Evolutionary conservation across 2,797 vertebrate species (phyloP), one percentile per base, ranked within the genome.

Genomic region (Morelia viridis): DNA sequence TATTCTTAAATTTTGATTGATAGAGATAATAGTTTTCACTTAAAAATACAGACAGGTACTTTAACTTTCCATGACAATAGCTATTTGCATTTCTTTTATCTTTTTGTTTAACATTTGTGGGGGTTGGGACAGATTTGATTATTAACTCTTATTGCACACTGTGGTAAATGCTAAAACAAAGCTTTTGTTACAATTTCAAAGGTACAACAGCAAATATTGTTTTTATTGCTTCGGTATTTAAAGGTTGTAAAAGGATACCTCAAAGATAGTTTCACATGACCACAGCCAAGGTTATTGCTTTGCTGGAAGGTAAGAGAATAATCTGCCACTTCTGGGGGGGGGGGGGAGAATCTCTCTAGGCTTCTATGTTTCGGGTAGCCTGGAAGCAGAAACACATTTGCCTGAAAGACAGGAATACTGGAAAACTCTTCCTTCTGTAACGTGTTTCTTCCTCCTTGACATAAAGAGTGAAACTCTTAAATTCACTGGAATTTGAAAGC

Each of bases 1-100:
- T 98, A 97, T 97, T 98, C 97, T 98, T 98, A 98, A 98, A 98
- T 98, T 98, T 98, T 98, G 98, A 98, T 98, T 98, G 98, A 98
- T 98, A 98, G 97, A 98, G 98, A 98, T 98, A 98, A 98, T 98
- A 98, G 98, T 98, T 98, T 98, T 98, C 98, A 98, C 97, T 98
- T 98, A 98, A 98, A 98, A 98, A 98, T 98, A 98, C 97, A 98
- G 98, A 98, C 98, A 98, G 97, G 98, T 98, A 98, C 97, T 98
- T 98, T 98, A 98, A 98, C 97, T 98, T 98, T 98, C 97, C 97
- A 97, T 98, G 98, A 98, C 98, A 98, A 98, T 98, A 98, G 98
- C 98, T 97, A 98, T 98, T 98, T 98, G 98, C 98, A 98, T 98
- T 98, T 97, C 98, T 98, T 98, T 98, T 98, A 97, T 98, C 97